phyloP scores from a whole-genome alignment of 2,797 vertebrate genomes.

The Artibeus lituratus region DNA sequence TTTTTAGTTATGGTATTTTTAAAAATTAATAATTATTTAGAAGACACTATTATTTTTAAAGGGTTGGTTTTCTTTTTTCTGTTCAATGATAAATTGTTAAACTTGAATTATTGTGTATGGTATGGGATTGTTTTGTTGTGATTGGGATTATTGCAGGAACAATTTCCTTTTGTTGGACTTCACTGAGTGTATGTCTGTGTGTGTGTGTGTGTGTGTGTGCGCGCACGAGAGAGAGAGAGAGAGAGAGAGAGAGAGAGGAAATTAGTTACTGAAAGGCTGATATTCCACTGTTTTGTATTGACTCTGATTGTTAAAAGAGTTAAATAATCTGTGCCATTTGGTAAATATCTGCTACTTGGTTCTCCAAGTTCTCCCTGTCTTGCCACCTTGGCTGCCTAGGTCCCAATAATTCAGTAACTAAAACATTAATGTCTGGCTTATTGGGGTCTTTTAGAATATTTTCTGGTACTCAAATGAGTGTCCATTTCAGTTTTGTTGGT shows the following conservation, averaged over 20 bases:
- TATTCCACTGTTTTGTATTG: background rate
- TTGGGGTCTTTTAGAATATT: background rate
- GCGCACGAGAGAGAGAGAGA: background rate
- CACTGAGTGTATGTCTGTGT: background rate
- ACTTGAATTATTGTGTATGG: background rate
- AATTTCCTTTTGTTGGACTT: background rate
- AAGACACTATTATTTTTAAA: conserved; percentile 7
- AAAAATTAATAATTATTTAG: background rate
- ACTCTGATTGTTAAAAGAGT: background rate
- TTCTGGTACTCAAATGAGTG: background rate
- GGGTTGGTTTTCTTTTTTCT: background rate
- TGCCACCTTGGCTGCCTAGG: background rate
- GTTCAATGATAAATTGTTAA: background rate
- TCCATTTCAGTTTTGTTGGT: background rate
- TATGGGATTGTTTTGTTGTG: background rate
- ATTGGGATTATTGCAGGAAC: background rate
- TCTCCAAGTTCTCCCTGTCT: background rate
- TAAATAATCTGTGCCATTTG: background rate
- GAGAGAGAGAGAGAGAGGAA: background rate
- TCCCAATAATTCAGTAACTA: background rate
- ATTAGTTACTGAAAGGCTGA: background rate
- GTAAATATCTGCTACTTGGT: background rate
- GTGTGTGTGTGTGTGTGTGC: background rate
- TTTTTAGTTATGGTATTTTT: conserved; percentile 11
- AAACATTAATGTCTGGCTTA: background rate